Evolutionary conservation across 1,140 invertebrate species (phyloP), one percentile per base, ranked within the genome.

Genomic region (Papilio dardanus): DNA sequence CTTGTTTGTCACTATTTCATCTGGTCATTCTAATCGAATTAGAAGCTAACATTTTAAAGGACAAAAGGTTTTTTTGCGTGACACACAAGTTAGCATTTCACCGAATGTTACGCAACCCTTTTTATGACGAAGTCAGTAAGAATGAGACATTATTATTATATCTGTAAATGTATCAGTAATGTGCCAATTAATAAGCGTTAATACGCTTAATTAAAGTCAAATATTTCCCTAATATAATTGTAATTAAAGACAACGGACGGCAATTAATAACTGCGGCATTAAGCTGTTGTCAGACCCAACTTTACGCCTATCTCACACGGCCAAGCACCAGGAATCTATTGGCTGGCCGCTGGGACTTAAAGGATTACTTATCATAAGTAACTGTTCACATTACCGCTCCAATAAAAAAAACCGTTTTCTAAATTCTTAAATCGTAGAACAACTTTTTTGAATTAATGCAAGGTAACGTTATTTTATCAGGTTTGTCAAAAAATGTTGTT

Each of bases 341-440:
- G 66, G 33, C 66, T 68, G 21, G 21, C 66, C 66, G 66, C 66
- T 68, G 31, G 33, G 33, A 67, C 35, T 67, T 67, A 67, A 67
- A 67, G 66, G 66, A 68, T 68, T 68, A 68, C 66, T 68, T 37
- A 37, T 68, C 16, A 37, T 68, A 68, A 68, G 66, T 68, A 35
- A 68, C 31, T 37, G 66, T 16, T n/a, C 66, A 37, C 31, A 37
- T 68, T 68, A 28, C 21, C 24, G 24, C 24, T 4, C 3, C 12
- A 14, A 62, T 28, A 28, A 62, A 62, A 28, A n/a, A 46, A n/a
- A 46, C 40, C 19, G 21, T 16, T 69, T 19, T 69, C 35, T 19
- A 3, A 28, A 62, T 14, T 28, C 30, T 62, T 30, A 14, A 30
- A 24, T 58, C 10, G 2, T 28, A 1, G 12, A 58, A 24, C 2